Conservation (phyloP, 2,113 vertebrate genomes). For the Axis porcinus region DNA sequence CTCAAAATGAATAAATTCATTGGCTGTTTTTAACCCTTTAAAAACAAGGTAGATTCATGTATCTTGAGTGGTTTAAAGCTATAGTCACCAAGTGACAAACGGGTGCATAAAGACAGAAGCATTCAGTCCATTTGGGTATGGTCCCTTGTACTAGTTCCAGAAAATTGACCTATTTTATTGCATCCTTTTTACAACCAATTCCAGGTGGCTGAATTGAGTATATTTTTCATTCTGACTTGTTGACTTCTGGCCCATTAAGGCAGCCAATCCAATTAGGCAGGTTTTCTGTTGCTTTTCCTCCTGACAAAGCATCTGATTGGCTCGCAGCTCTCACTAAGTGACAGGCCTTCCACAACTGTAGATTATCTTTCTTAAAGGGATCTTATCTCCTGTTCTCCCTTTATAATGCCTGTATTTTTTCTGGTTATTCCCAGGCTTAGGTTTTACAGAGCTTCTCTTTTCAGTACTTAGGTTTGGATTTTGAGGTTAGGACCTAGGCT, state of each 20-base stretch:
- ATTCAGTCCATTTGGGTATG: slow-evolving; percentile 41
- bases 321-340: slow-evolving; percentile 30
- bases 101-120: neutral
- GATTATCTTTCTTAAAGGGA: slow-evolving; percentile 40
- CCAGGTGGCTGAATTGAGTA: slow-evolving; percentile 52
- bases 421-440: neutral
- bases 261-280: slow-evolving; percentile 62
- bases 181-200: slow-evolving; percentile 66
- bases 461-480: neutral
- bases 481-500: neutral
- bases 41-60: neutral
- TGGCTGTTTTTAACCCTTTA: slow-evolving; percentile 42
- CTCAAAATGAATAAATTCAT: neutral
- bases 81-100: neutral
- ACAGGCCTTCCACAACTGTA: slow-evolving; percentile 30
- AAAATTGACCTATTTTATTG: slow-evolving; percentile 62
- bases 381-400: slow-evolving; percentile 24
- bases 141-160: slow-evolving; percentile 37
- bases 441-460: slow-evolving; percentile 37
- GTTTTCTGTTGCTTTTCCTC: slow-evolving; percentile 32
- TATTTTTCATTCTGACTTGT: slow-evolving; percentile 65
- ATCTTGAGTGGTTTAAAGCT: neutral
- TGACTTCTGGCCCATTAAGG: slow-evolving; percentile 60
- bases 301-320: slow-evolving; percentile 60
- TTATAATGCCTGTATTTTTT: slow-evolving; percentile 10